Base-by-base conservation (phyloP, 2,113 vertebrate species). In the Oenanthe melanoleuca region DNA sequence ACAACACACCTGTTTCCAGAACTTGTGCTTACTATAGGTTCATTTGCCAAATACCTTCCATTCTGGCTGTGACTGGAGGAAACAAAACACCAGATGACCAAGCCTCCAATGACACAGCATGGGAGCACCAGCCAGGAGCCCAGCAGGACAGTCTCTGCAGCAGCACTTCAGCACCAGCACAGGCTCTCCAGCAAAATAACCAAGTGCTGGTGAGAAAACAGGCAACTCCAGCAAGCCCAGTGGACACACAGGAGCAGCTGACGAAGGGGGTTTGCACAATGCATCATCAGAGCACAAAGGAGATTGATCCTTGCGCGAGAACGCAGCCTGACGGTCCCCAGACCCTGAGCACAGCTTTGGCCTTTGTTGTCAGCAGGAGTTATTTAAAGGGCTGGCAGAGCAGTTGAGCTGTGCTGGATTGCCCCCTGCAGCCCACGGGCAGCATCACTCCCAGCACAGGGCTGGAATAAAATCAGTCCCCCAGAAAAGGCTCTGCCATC, bases 361-460 rank as follows among this genome's bases (percentile, higher is more conserved):
- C 71, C 96, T 97, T 98, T 98, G 97, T 98, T 97, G 95, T 96
- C 87, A 88, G 86, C 21, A 92, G 12, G 9, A 80, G 60, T 53
- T 70, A 3, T 67, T 71, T 11, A 7, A 25, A 42, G 55, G 17
- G 52, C 50, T 69, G 61, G 22, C 13, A 22, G 55, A 47, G 4
- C 69, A 49, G 45, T 95, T 96, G 65, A 31, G 37, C 42, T 97
- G 96, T 98, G 95, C 97, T 96, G 97, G 75, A 97, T 96, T 98
- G 98, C 97, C 98, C 97, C 88, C 98, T 98, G 95, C 96, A 96
- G 98, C 50, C 61, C 9, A 9, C 34, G 56, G 71, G 45, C 11
- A 21, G 71, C 84, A 78, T 84, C 59, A 25, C 50, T 64, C 91
- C 71, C 67, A 49, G 45, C 29, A 2, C 49, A 23, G 34, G 42